These are phyloP conservation scores for Pimpla rufipes DNA, from an alignment of 2,888 invertebrate species.

Conservation along the genomic window DNA sequence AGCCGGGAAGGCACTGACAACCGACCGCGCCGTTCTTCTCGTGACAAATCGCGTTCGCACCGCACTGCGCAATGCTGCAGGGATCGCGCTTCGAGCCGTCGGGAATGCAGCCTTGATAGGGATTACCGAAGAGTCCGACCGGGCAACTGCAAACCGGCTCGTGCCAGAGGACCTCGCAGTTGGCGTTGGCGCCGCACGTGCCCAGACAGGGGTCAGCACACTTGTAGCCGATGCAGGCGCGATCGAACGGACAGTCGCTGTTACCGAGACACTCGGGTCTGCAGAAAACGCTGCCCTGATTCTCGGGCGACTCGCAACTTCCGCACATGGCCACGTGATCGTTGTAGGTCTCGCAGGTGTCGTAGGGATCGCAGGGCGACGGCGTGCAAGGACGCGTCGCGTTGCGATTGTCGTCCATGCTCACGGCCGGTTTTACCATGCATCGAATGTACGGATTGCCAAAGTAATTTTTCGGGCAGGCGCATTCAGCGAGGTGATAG, in stretches of 20 bases:
- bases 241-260: slow-evolving; percentile 91
- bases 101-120: slow-evolving; percentile 92
- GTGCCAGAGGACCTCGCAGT: slow-evolving; percentile 92
- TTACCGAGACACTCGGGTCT: slow-evolving; percentile 94
- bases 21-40: slow-evolving; percentile 89
- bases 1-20: slow-evolving; percentile 91
- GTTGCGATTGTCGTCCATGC: slow-evolving; percentile 84
- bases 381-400: slow-evolving; percentile 90
- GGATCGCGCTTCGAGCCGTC: slow-evolving; percentile 87
- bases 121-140: slow-evolving; percentile 92
- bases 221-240: slow-evolving; percentile 90
- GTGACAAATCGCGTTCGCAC: slow-evolving; percentile 92
- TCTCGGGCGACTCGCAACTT: slow-evolving; percentile 90
- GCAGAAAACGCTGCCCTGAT: slow-evolving; percentile 90
- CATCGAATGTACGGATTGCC: slow-evolving; percentile 94
- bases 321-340: slow-evolving; percentile 93
- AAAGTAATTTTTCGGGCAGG: slow-evolving; percentile 91
- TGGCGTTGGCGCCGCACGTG: slow-evolving; percentile 92
- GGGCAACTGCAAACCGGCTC: slow-evolving; percentile 93
- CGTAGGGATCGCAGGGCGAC: slow-evolving; percentile 91
- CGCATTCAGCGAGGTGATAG: slow-evolving; percentile 94
- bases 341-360: slow-evolving; percentile 90
- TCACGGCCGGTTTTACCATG: slow-evolving; percentile 85
- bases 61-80: slow-evolving; percentile 92
- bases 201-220: slow-evolving; percentile 90